Percentiles rank a stretch among this genome's conserved stretches.
Evolutionary conservation across 2,113 vertebrate genomes (phyloP).

Genomic region (Tetrax tetrax): DNA sequence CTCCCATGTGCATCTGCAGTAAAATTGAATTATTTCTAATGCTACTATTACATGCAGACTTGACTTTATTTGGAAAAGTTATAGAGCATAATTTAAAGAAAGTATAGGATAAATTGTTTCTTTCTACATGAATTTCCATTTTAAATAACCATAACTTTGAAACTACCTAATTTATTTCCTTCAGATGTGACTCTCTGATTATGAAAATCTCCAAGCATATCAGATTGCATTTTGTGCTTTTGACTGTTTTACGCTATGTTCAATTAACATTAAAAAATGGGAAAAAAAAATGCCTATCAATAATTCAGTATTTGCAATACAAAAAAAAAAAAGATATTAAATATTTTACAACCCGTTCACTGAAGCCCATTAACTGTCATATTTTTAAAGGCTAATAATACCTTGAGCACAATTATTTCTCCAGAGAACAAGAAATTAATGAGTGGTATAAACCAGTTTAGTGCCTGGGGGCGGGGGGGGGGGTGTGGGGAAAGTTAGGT

Average conservation of each 20-base stretch:
- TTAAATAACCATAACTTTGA: neutral
- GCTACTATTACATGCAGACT: neutral
- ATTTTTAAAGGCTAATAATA: neutral
- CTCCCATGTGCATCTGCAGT: neutral
- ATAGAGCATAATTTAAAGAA: neutral
- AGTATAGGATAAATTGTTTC: neutral
- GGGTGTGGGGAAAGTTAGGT: neutral
- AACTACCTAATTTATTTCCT: neutral
- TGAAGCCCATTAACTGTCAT: neutral
- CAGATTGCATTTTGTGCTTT: neutral
- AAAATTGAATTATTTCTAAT: neutral
- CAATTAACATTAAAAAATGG: neutral
- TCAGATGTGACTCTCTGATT: neutral
- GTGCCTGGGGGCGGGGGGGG: neutral
- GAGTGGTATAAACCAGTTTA: neutral
- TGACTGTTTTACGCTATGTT: neutral
- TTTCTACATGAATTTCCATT: neutral
- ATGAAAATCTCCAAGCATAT: neutral
- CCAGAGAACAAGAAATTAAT: neutral
- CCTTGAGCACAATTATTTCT: neutral
- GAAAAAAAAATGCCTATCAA: neutral
- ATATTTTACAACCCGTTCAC: neutral
- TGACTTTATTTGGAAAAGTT: neutral
- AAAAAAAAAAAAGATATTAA: neutral
- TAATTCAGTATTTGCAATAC: neutral